These are phyloP conservation scores for Sus cebifrons DNA, from an alignment of 2,797 vertebrate species.

Conservation along the genomic window DNA sequence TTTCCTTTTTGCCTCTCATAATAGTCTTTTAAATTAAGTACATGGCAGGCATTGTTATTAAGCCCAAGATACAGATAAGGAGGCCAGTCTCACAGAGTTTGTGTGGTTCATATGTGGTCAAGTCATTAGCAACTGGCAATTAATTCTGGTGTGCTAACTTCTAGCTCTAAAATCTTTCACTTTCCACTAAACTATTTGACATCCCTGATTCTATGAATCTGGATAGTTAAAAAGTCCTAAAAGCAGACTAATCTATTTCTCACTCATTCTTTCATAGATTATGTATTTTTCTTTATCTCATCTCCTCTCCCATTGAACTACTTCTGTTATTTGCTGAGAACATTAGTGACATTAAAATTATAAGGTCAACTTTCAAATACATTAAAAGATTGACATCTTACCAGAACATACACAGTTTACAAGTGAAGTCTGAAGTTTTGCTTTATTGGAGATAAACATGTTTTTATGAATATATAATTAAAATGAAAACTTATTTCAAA, in stretches of 20 bases:
- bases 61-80: background rate
- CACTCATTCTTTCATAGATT: background rate
- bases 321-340: slow-evolving; percentile 19
- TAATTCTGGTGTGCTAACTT: background rate
- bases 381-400: slow-evolving; percentile 53
- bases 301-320: background rate
- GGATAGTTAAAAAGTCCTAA: background rate
- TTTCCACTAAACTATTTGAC: background rate
- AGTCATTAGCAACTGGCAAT: background rate
- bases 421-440: slow-evolving; percentile 4
- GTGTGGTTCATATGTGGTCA: too few species aligned
- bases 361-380: slow-evolving; percentile 57
- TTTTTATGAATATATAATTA: slow-evolving; percentile 53
- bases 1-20: background rate
- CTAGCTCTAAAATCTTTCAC: background rate
- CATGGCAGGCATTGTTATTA: background rate
- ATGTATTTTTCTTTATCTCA: background rate
- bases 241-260: background rate
- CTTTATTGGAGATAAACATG: background rate
- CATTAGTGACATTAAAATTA: background rate
- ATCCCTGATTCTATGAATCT: background rate
- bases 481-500: slow-evolving; percentile 50
- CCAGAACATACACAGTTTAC: background rate
- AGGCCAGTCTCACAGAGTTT: background rate
- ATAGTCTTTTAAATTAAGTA: slow-evolving; percentile 39